Conservation (phyloP, 2,113 vertebrate species). For the Mus spicilegus region DNA sequence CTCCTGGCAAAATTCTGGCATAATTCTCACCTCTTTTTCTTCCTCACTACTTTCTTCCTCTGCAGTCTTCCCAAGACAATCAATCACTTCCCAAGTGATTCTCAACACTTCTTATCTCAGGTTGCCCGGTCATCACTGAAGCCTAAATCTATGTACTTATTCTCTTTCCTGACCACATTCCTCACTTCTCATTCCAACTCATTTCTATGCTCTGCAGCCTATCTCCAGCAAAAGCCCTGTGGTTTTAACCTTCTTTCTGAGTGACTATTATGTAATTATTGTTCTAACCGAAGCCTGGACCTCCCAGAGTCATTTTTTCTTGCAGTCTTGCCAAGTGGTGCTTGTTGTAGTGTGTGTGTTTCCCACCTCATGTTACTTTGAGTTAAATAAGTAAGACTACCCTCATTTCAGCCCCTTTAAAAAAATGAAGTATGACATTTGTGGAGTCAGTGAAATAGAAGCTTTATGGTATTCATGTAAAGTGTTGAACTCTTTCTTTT, state of each 20-base stretch:
- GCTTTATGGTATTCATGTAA: neutral
- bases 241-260: neutral
- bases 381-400: neutral
- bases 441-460: neutral
- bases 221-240: neutral
- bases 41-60: neutral
- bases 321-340: neutral
- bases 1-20: neutral
- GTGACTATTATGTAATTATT: neutral
- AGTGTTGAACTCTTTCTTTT: slow-evolving; percentile 20
- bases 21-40: neutral
- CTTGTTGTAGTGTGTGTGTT: neutral
- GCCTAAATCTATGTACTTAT: neutral
- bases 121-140: neutral
- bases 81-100: neutral
- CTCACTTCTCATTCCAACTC: neutral
- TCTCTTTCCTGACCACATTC: neutral
- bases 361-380: neutral
- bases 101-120: neutral
- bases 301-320: neutral
- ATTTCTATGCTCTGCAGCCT: neutral
- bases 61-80: neutral
- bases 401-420: neutral
- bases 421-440: neutral
- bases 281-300: neutral